These are phyloP conservation scores for Eumerus sabulonum DNA, from an alignment of 2,888 invertebrate species.

Conservation along the genomic window DNA sequence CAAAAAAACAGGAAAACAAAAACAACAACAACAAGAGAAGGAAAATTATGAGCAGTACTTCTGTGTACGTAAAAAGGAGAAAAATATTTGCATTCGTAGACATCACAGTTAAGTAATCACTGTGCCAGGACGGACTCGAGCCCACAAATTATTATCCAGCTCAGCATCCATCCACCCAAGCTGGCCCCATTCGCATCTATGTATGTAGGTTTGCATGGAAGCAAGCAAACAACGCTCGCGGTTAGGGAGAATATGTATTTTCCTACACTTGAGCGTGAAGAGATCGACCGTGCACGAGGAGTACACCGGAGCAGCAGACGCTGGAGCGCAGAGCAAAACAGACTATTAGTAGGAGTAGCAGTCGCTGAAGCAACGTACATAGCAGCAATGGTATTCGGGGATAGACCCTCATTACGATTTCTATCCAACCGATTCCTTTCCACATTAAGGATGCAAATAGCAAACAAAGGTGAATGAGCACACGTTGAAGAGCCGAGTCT, in stretches of 20 bases:
- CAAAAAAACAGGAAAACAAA: slow-evolving; percentile 5
- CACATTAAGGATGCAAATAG: slow-evolving; percentile 67
- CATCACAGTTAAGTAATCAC: slow-evolving; percentile 62
- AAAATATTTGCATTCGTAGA: slow-evolving; percentile 6
- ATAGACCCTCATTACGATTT: slow-evolving; percentile 66
- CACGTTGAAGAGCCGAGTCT: slow-evolving; percentile 11
- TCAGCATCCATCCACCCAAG: slow-evolving; percentile 22
- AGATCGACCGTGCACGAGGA: slow-evolving; percentile 45
- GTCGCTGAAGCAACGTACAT: slow-evolving; percentile 18
- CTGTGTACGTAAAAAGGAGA: not conserved
- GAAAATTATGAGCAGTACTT: slow-evolving; percentile 30
- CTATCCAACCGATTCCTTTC: slow-evolving; percentile 62
- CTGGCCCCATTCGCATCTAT: too few species aligned
- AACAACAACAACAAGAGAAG: not conserved
- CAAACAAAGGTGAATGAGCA: slow-evolving; percentile 65
- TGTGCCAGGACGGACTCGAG: slow-evolving; percentile 28
- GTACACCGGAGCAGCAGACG: not conserved
- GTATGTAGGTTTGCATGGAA: slow-evolving; percentile 46
- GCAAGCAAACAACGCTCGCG: slow-evolving; percentile 65
- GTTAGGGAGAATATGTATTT: slow-evolving; percentile 60
- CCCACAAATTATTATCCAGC: slow-evolving; percentile 65
- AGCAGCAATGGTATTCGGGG: slow-evolving; percentile 44
- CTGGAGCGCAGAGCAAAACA: slow-evolving; percentile 1
- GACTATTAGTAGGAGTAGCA: too few species aligned
- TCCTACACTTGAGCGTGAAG: slow-evolving; percentile 59